Evolutionary conservation across 2,113 vertebrate genomes (phyloP).

Genomic region (Ophthalmolycus amberensis): DNA sequence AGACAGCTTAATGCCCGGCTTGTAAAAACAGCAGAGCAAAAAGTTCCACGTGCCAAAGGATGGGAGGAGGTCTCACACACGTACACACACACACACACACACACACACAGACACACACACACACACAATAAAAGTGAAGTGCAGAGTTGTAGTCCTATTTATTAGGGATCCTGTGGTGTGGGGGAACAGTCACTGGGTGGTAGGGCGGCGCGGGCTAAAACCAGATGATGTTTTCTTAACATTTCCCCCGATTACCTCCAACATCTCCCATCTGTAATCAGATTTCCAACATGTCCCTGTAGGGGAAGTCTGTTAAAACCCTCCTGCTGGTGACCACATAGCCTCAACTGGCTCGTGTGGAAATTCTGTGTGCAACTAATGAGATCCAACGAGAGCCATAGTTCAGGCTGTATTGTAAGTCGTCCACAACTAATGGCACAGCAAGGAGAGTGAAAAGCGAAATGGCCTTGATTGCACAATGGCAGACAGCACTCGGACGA

Average conservation of each 20-base stretch:
- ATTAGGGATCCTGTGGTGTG: conserved; percentile 59
- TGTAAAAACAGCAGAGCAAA: conserved; percentile 79
- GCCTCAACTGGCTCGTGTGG: conserved; percentile 30
- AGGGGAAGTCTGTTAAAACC: conserved; percentile 27
- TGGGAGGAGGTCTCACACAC: conserved; percentile 49
- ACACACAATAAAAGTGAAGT: conserved; percentile 63
- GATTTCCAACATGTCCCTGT: conserved; percentile 57
- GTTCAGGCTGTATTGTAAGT: conserved; percentile 28
- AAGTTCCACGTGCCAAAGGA: conserved; percentile 76
- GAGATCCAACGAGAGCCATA: conserved; percentile 29
- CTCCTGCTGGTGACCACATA: conserved; percentile 43
- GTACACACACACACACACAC: conserved; percentile 23
- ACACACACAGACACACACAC: conserved; percentile 30
- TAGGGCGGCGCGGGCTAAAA: conserved; percentile 34
- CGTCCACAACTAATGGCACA: conserved; percentile 32
- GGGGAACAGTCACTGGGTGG: conserved; percentile 68
- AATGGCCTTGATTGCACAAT: conserved; percentile 46
- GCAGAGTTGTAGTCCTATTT: conserved; percentile 62
- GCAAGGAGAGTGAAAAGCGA: conserved; percentile 10
- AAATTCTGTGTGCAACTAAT: conserved; percentile 40
- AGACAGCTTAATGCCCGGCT: conserved; percentile 75
- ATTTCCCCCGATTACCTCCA: conserved; percentile 65
- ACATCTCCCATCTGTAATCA: conserved; percentile 49
- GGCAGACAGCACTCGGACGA: not conserved
- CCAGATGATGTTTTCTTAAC: conserved; percentile 70